These are phyloP conservation scores for Hormiphora californensis DNA, from an alignment of 37 sponge, comb jelly and placozoan species.

Conservation along the genomic window DNA sequence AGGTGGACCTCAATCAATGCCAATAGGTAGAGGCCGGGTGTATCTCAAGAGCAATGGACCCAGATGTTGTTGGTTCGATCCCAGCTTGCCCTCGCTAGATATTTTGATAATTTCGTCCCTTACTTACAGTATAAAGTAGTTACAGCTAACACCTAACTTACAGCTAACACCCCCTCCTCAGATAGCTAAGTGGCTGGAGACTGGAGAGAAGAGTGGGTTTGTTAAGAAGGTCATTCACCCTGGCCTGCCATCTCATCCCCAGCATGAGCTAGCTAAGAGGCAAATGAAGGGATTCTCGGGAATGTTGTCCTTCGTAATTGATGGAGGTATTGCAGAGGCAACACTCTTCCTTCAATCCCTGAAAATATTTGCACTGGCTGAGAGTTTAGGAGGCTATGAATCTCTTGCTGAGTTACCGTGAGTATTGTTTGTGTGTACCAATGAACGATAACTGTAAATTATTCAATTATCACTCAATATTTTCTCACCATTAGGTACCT, in stretches of 20 bases:
- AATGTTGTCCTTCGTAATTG: conserved; percentile 83
- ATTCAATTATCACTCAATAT: no score
- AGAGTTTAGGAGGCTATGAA: conserved; percentile 94
- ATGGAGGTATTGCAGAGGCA: conserved; percentile 67
- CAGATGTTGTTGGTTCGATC: no score
- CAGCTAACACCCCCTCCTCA: no score
- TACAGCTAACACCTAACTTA: no score
- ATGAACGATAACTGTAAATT: no score
- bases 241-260: conserved; percentile 91
- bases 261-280: conserved; percentile 80
- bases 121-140: no score
- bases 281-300: conserved; percentile 91
- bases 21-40: no score
- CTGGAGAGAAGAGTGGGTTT: conserved; percentile 18
- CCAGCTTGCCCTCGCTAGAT: no score
- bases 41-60: no score
- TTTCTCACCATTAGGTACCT: no score
- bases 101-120: no score
- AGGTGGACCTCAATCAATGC: background rate
- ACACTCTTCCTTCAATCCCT: conserved; percentile 69
- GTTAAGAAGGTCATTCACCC: background rate
- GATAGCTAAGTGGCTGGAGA: conserved; percentile 45
- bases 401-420: conserved; percentile 87
- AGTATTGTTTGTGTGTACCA: no score
- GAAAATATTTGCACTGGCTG: conserved; percentile 90